Percentiles rank a stretch among this genome's conserved stretches.
phyloP scores from a whole-genome alignment of 2,888 invertebrate species.

The Orthonychiurus folsomi region DNA sequence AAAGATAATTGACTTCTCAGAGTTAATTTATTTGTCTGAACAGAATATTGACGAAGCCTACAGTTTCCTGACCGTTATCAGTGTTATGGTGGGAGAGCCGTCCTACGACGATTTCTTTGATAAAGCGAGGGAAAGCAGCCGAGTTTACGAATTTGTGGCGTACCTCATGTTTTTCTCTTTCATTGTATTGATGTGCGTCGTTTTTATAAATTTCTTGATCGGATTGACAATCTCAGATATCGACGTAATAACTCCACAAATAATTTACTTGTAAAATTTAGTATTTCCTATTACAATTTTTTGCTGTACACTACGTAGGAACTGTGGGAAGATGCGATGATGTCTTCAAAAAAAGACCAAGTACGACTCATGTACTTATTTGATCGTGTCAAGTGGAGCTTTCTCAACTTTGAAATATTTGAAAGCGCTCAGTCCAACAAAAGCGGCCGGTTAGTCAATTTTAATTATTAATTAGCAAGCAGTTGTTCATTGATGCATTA shows the following conservation, averaged over 20 bases:
- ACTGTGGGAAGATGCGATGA: not conserved
- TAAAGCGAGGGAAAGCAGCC: not conserved
- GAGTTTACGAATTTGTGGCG: not conserved
- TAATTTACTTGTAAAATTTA: too few species aligned
- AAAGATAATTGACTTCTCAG: not conserved
- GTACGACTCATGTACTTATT: constrained; percentile 3
- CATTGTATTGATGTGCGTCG: not conserved
- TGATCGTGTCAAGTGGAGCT: not conserved
- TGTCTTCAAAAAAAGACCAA: not conserved
- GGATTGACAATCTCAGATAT: constrained; percentile 1
- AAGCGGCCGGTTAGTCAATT: too few species aligned
- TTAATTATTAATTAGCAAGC: too few species aligned
- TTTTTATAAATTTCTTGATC: not conserved
- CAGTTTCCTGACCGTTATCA: not conserved
- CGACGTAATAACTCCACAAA: too few species aligned
- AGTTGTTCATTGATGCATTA: not conserved
- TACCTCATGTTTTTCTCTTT: not conserved
- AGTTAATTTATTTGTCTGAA: not conserved
- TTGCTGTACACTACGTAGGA: too few species aligned
- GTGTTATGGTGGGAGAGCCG: not conserved
- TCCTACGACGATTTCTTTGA: not conserved
- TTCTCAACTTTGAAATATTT: not conserved
- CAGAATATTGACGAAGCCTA: not conserved
- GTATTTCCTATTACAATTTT: too few species aligned
- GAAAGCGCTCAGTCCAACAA: too few species aligned